phyloP scores from a whole-genome alignment of 2,888 invertebrate genomes.

The Andricus curvator region DNA sequence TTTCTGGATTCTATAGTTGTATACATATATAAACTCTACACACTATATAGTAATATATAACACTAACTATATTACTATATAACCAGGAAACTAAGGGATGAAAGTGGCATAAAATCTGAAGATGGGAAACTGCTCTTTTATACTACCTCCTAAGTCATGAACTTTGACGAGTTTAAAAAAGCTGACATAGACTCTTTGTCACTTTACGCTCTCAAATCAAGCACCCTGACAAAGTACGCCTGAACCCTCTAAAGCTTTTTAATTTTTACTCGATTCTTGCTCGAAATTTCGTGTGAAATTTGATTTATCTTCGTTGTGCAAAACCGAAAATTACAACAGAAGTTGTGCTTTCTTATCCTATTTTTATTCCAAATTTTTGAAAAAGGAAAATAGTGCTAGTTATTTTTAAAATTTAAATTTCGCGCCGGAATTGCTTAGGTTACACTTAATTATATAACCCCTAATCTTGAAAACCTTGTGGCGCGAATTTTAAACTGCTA shows the following conservation, averaged over 20 bases:
- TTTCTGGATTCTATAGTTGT: neutral
- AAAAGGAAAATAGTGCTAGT: too few relatives aligned
- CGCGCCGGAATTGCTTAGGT: neutral
- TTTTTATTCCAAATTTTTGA: too few relatives aligned
- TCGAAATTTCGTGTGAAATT: neutral
- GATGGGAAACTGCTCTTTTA: conserved; percentile 44
- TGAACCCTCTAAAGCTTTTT: neutral
- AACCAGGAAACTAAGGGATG: neutral
- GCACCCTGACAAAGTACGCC: conserved; percentile 47
- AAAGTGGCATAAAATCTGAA: conserved; percentile 19
- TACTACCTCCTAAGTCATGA: conserved; percentile 50
- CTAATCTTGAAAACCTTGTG: neutral
- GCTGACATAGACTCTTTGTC: conserved; percentile 62
- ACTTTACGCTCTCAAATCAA: conserved; percentile 49
- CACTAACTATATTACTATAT: conserved; percentile 3
- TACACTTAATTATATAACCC: neutral
- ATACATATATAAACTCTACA: neutral
- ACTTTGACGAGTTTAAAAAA: conserved; percentile 61
- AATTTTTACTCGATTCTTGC: neutral
- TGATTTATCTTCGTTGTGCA: neutral
- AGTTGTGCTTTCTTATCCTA: too few relatives aligned
- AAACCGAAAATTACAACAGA: too few relatives aligned
- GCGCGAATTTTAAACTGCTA: neutral
- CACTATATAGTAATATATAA: neutral
- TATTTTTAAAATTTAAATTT: neutral